Percentiles rank a stretch among this genome's conserved stretches.
Evolutionary conservation across 2,113 vertebrate genomes (phyloP).

Genomic region (Cyanocitta stelleri): DNA sequence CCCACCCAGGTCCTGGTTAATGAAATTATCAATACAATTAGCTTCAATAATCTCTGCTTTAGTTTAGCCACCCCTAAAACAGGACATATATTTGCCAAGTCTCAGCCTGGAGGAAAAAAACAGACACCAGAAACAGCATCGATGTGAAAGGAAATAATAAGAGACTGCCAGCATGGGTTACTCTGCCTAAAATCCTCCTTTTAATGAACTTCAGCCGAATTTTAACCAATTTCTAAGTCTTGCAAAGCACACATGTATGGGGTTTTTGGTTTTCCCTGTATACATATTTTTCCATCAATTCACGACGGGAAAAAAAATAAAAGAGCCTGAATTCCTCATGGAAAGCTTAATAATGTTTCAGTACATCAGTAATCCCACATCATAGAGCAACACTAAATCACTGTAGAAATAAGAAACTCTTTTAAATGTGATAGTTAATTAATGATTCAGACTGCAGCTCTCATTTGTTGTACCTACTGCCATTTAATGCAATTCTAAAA

Average conservation of each 20-base stretch:
- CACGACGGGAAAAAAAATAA: rapidly evolving
- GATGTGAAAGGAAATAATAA: neutral
- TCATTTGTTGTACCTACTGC: neutral
- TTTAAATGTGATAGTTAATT: neutral
- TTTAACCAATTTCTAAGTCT: neutral
- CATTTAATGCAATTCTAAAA: neutral
- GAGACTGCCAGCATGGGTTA: rapidly evolving
- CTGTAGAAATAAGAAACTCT: neutral
- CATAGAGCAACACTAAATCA: neutral
- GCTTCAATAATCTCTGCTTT: neutral
- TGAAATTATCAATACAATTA: neutral
- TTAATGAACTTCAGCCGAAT: neutral
- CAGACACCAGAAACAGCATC: neutral
- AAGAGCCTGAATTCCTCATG: neutral
- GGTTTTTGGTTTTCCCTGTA: neutral
- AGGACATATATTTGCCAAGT: neutral
- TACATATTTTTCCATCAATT: rapidly evolving
- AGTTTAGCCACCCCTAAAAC: neutral
- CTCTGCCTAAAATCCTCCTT: neutral
- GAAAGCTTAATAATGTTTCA: neutral
- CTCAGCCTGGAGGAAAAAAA: neutral
- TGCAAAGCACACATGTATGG: rapidly evolving
- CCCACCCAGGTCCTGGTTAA: neutral
- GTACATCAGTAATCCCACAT: neutral
- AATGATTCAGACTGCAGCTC: neutral